Percentiles rank a stretch among this genome's conserved stretches.
Evolutionary conservation across 2,888 invertebrate genomes (phyloP).

Genomic region (Meganola albula): DNA sequence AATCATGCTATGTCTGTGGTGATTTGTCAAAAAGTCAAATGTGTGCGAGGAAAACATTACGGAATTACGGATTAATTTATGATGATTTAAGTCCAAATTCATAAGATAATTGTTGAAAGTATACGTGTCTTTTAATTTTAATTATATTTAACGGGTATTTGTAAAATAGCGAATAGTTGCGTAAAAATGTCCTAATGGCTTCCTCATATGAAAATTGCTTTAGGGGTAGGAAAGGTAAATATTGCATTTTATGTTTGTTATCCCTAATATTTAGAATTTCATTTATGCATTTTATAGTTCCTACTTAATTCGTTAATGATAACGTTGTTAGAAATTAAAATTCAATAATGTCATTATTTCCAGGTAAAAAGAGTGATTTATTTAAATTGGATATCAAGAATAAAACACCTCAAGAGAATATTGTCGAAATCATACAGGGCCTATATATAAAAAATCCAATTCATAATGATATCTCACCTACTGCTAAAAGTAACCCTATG

Average conservation of each 20-base stretch:
- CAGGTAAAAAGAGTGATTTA: constrained; percentile 80
- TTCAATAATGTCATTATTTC: constrained; percentile 29
- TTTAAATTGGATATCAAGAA: constrained; percentile 79
- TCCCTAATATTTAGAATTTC: not conserved
- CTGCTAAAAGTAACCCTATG: constrained; percentile 49
- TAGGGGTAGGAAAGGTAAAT: constrained; percentile 71
- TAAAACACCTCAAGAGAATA: constrained; percentile 79
- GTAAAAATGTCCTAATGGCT: constrained; percentile 68
- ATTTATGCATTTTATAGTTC: not conserved
- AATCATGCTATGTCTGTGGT: no score
- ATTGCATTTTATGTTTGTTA: constrained; percentile 14
- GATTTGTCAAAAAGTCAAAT: constrained; percentile 29
- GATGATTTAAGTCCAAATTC: constrained; percentile 32
- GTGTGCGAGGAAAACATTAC: constrained; percentile 48
- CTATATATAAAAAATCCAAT: constrained; percentile 70
- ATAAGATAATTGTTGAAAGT: constrained; percentile 27
- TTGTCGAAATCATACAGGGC: constrained; percentile 80
- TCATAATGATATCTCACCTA: constrained; percentile 61
- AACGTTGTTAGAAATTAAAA: constrained; percentile 6
- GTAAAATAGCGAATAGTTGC: constrained; percentile 21
- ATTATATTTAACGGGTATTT: constrained; percentile 18
- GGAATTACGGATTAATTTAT: constrained; percentile 40
- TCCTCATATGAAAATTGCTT: constrained; percentile 63
- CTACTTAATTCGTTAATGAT: not conserved
- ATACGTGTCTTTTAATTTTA: constrained; percentile 25